Evolutionary conservation across 1,140 invertebrate genomes (phyloP).

Genomic region (Drosophila santomea): DNA sequence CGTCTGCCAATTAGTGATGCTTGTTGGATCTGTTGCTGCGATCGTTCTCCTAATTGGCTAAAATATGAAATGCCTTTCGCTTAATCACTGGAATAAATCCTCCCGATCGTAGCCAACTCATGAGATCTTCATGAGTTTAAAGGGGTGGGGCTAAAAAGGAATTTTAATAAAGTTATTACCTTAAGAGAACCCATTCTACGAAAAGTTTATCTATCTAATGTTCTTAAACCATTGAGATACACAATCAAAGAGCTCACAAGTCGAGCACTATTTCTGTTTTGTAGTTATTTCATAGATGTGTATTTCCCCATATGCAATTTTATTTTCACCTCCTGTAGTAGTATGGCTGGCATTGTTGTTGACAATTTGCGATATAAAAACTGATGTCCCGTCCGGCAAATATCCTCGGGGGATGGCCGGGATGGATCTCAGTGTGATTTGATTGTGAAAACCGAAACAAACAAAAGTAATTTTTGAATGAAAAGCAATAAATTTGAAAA

Average conservation of each 20-base stretch:
- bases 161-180: background rate
- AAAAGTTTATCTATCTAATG: too few species aligned
- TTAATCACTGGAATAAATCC: slow-evolving; percentile 60
- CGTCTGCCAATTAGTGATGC: slow-evolving; percentile 75
- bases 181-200: too few species aligned
- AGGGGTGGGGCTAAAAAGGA: background rate
- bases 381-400: slow-evolving; percentile 55
- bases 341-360: slow-evolving; percentile 26
- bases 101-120: background rate
- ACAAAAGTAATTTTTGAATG: slow-evolving; percentile 80
- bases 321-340: slow-evolving; percentile 18
- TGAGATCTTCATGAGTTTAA: background rate
- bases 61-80: slow-evolving; percentile 72
- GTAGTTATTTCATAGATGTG: slow-evolving; percentile 18
- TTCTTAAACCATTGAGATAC: too few species aligned
- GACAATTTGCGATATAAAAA: slow-evolving; percentile 51
- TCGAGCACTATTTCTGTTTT: background rate
- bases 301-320: slow-evolving; percentile 25
- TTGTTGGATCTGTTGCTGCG: slow-evolving; percentile 44
- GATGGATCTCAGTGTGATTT: slow-evolving; percentile 41
- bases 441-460: slow-evolving; percentile 70
- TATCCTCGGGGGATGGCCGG: slow-evolving; percentile 30
- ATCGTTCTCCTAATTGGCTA: slow-evolving; percentile 69
- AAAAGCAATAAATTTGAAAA: slow-evolving; percentile 83
- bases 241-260: background rate